Base-by-base conservation (phyloP, 2,797 vertebrate genomes). In the Sebastes miniatus region DNA sequence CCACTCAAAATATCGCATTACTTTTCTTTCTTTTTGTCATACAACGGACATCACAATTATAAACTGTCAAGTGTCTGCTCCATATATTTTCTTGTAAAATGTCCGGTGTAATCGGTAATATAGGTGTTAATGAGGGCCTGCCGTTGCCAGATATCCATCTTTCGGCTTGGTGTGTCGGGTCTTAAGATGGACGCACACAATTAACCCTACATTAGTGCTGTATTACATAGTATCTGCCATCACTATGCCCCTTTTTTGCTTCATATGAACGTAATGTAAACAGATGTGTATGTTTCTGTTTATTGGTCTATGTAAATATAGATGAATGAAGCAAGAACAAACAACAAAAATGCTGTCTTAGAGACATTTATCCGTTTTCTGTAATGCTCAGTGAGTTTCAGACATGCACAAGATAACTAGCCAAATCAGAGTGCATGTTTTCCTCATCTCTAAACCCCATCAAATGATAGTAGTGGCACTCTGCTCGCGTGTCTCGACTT, bases 401-500 rank as follows among this genome's bases (percentile, higher is more conserved):
- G 63, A 74, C 69, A 16, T 69, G 34, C 20, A 65, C 1, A 61
- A 83, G 10, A 64, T 69, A 73, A 36, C 59, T 34, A 34, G 0
- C 43, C 50, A 13, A 74, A 76, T 80, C 65, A 56, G 63, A 83
- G 69, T 16, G 29, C 52, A 59, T 54, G 52, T 81, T 88, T 43
- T 73, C 67, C 63, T 69, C 79, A 76, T 85, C 73, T 88, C 69
- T 69, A 24, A 76, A 84, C 76, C 63, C 64, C 27, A 69, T 73
- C 61, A 61, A 81, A 84, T 57, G 76, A 89, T 88, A 79, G 88
- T 87, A 76, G 57, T 32, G 73, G 64, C 81, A 63, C 67, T 83
- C 71, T 47, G 75, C 83, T 80, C 32, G 6, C 93, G 83, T 88
- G 92, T 92, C 92, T 85, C 56, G 5, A 76, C 89, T 74, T 80